phyloP scores from a whole-genome alignment of 2,797 vertebrate genomes.

The Alectoris magna region DNA sequence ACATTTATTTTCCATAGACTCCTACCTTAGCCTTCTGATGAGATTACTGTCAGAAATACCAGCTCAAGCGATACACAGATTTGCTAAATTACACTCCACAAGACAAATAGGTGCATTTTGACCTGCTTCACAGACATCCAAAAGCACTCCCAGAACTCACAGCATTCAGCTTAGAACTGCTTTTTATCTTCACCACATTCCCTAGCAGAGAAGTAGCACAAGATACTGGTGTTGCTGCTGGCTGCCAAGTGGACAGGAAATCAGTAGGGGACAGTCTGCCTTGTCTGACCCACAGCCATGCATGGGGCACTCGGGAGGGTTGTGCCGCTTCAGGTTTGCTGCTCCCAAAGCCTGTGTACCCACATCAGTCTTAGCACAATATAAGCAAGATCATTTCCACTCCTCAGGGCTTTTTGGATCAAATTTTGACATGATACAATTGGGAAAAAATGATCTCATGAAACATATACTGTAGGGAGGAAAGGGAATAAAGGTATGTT shows the following conservation, averaged over 20 bases:
- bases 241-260: not conserved
- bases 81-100: not conserved
- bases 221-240: accelerated
- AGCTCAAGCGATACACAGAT: not conserved
- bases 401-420: conserved; percentile 59
- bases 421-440: conserved; percentile 51
- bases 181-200: not conserved
- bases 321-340: not conserved
- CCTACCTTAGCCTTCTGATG: not conserved
- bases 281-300: accelerated
- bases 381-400: conserved; percentile 30
- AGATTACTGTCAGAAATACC: not conserved
- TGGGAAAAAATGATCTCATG: conserved; percentile 45
- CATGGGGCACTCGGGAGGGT: not conserved
- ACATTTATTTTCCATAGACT: not conserved
- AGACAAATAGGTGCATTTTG: not conserved
- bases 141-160: not conserved
- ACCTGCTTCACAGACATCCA: not conserved
- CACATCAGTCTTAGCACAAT: not conserved
- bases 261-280: not conserved
- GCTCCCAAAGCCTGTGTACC: not conserved
- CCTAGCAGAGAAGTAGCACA: accelerated
- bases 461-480: conserved; percentile 47
- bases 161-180: not conserved
- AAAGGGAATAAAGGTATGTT: conserved; percentile 67